These are phyloP conservation scores for Microtus ochrogaster DNA, from an alignment of 2,113 vertebrate genomes.

Conservation along the genomic window DNA sequence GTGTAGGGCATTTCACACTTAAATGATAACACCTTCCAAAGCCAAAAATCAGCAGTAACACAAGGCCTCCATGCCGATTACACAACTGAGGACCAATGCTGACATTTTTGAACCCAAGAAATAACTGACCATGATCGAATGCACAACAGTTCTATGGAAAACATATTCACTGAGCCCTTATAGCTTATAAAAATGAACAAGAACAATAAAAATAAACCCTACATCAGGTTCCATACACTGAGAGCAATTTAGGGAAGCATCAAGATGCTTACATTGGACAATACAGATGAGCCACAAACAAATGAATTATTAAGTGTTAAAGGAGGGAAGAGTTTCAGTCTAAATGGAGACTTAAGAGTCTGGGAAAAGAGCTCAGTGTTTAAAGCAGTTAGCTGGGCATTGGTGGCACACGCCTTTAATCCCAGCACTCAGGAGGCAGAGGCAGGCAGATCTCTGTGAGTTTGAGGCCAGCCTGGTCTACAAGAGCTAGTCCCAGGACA, in stretches of 20 bases:
- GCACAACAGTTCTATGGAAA: neutral
- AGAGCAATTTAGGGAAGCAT: neutral
- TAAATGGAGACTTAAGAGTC: neutral
- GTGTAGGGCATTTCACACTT: neutral
- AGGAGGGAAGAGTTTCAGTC: neutral
- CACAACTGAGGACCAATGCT: fast-evolving
- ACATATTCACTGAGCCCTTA: neutral
- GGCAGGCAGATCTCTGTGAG: too few species aligned
- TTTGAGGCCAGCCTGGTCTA: too few species aligned
- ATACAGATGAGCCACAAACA: neutral
- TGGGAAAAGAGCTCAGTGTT: neutral
- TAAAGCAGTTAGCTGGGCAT: neutral
- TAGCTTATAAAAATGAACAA: neutral
- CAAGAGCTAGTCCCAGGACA: too few species aligned
- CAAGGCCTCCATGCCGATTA: neutral
- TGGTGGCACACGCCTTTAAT: too few species aligned
- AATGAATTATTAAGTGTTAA: neutral
- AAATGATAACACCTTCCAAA: neutral
- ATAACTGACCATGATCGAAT: neutral
- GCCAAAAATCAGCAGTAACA: neutral
- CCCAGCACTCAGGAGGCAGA: too few species aligned
- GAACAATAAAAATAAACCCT: neutral
- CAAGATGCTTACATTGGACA: neutral
- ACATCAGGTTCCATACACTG: neutral
- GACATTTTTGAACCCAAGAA: neutral